A percentile compares a stretch with the other conserved stretches of the same genome.
Evolutionary conservation across 2,888 invertebrate genomes (phyloP).

Genomic region (Philereme vetulata): DNA sequence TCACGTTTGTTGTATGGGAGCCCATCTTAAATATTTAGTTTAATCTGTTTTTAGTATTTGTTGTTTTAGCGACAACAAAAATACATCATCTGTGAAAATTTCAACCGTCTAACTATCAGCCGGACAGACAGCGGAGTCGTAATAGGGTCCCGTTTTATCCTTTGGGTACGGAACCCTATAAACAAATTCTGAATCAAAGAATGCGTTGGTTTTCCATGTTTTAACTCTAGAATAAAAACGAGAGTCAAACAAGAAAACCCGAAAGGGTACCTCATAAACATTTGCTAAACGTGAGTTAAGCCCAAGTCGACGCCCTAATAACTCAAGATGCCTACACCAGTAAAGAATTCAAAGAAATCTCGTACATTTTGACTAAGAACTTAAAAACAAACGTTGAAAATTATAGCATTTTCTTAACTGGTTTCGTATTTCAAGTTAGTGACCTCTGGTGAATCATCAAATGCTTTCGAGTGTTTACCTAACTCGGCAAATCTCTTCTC

Average conservation of each 20-base stretch:
- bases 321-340: slow-evolving; percentile 11
- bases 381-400: slow-evolving; percentile 49
- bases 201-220: not conserved
- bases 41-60: too few relatives aligned
- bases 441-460: slow-evolving; percentile 68
- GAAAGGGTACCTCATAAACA: slow-evolving; percentile 11
- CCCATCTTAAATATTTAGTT: too few relatives aligned
- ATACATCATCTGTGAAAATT: too few relatives aligned
- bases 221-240: not conserved
- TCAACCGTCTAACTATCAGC: too few relatives aligned
- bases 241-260: not conserved
- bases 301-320: slow-evolving; percentile 27
- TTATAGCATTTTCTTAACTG: slow-evolving; percentile 64
- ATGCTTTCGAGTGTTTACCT: slow-evolving; percentile 53
- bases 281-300: slow-evolving; percentile 14
- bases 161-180: too few relatives aligned
- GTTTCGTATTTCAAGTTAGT: slow-evolving; percentile 61
- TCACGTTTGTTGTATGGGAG: too few relatives aligned
- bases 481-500: slow-evolving; percentile 38
- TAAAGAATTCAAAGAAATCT: slow-evolving; percentile 49
- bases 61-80: too few relatives aligned
- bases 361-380: slow-evolving; percentile 52
- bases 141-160: too few relatives aligned
- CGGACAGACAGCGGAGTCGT: too few relatives aligned
- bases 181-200: too few relatives aligned